Evolutionary conservation across 1,140 invertebrate species (phyloP).

Genomic region (Leucophenga varia): DNA sequence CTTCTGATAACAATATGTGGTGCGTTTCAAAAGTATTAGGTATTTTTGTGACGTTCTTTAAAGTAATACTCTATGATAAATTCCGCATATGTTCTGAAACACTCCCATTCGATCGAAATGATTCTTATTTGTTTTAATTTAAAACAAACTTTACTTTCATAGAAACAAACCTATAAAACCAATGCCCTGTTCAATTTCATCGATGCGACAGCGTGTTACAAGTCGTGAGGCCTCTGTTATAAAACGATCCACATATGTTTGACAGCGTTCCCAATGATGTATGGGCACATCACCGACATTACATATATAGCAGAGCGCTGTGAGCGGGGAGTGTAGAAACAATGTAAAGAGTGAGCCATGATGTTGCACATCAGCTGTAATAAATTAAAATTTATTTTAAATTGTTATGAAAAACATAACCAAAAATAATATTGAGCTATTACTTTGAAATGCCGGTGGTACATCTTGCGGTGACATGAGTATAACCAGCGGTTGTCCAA

Average conservation of each 20-base stretch:
- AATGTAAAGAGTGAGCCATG: constrained; percentile 93
- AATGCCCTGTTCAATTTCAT: constrained; percentile 64
- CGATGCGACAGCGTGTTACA: constrained; percentile 78
- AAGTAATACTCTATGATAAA: background rate
- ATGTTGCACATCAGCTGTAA: constrained; percentile 76
- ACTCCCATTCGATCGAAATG: no score
- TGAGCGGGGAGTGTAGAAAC: constrained; percentile 91
- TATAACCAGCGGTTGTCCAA: constrained; percentile 92
- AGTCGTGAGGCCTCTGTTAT: constrained; percentile 84
- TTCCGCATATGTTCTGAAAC: no score
- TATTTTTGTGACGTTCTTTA: no score
- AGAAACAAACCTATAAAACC: constrained; percentile 48
- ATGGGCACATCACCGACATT: constrained; percentile 84
- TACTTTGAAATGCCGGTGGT: constrained; percentile 80
- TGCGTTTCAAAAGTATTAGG: no score
- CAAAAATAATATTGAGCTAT: background rate
- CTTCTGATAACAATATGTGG: no score
- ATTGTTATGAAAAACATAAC: background rate
- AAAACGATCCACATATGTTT: constrained; percentile 84
- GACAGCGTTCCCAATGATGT: constrained; percentile 88
- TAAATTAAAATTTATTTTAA: background rate
- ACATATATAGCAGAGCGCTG: constrained; percentile 90
- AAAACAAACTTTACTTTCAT: no score
- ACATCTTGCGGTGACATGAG: constrained; percentile 92
- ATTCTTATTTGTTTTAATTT: no score